These are phyloP conservation scores for Hydrotaea cyrtoneurina DNA, from an alignment of 2,888 invertebrate species.

Conservation along the genomic window DNA sequence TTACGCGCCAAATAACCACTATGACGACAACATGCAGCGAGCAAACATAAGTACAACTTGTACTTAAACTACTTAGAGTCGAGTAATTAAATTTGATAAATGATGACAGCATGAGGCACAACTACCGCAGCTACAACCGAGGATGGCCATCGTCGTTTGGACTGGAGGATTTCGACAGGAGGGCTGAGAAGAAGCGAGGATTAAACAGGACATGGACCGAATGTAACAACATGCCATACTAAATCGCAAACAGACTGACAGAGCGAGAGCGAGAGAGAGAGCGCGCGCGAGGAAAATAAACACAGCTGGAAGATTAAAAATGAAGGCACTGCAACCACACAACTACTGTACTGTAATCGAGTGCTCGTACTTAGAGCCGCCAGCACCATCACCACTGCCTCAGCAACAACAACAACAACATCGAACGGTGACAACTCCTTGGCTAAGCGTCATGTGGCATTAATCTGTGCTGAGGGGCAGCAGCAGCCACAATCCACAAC, in stretches of 20 bases:
- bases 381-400: too few relatives aligned
- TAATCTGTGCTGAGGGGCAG: constrained; percentile 45
- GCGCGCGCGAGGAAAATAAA: not conserved
- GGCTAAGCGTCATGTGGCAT: constrained; percentile 50
- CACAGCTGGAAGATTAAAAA: constrained; percentile 46
- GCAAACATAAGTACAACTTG: constrained; percentile 37
- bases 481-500: not conserved
- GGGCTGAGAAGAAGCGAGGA: constrained; percentile 23
- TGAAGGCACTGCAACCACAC: constrained; percentile 41
- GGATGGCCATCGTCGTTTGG: not conserved
- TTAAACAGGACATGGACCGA: constrained; percentile 41
- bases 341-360: not conserved
- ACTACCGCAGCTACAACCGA: constrained; percentile 16
- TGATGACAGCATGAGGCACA: constrained; percentile 62
- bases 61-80: constrained; percentile 65
- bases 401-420: not conserved
- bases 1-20: constrained; percentile 58
- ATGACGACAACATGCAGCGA: constrained; percentile 46
- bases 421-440: constrained; percentile 45
- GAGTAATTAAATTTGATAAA: constrained; percentile 70
- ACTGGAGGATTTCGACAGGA: not conserved
- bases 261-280: not conserved
- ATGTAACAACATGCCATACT: constrained; percentile 25
- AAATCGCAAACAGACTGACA: not conserved
- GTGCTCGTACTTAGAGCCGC: too few relatives aligned